Conservation (phyloP, 1,140 invertebrate genomes). For the Hylyphantes graminicola region DNA sequence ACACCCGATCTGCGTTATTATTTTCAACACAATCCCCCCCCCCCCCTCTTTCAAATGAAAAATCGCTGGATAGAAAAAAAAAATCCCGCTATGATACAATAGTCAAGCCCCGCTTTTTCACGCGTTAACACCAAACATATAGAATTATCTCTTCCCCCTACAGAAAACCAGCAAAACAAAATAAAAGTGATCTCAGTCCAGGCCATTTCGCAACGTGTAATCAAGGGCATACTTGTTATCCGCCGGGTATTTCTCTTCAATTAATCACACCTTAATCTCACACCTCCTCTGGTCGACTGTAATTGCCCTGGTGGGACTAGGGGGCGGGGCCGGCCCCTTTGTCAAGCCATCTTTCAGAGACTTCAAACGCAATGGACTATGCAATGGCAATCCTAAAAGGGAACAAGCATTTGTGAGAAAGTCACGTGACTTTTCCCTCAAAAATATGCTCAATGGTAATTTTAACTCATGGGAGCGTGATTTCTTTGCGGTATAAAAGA, state of each 20-base stretch:
- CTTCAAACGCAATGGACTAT: no score
- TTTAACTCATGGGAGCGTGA: no score
- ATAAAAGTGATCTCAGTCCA: not conserved
- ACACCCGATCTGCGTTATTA: no score
- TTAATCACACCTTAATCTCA: slow-evolving; percentile 58
- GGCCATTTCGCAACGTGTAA: slow-evolving; percentile 36
- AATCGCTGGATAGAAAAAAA: not conserved
- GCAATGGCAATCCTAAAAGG: no score
- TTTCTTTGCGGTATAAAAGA: no score
- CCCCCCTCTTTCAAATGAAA: not conserved
- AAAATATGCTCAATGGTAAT: no score
- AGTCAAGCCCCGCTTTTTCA: not conserved
- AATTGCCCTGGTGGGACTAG: slow-evolving; percentile 58
- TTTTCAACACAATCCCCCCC: not conserved
- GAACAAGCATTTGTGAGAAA: not conserved
- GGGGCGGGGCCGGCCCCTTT: slow-evolving; percentile 45
- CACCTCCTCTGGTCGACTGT: slow-evolving; percentile 52
- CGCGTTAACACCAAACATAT: slow-evolving; percentile 3
- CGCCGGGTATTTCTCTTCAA: slow-evolving; percentile 49
- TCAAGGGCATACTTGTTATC: slow-evolving; percentile 51
- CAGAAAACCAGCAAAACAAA: not conserved
- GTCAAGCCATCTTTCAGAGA: slow-evolving; percentile 9
- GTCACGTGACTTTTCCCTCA: not conserved
- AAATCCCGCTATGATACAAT: not conserved
- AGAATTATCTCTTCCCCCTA: not conserved